Evolutionary conservation across 2,113 vertebrate species (phyloP).

Genomic region (Dolichotis patagonum): DNA sequence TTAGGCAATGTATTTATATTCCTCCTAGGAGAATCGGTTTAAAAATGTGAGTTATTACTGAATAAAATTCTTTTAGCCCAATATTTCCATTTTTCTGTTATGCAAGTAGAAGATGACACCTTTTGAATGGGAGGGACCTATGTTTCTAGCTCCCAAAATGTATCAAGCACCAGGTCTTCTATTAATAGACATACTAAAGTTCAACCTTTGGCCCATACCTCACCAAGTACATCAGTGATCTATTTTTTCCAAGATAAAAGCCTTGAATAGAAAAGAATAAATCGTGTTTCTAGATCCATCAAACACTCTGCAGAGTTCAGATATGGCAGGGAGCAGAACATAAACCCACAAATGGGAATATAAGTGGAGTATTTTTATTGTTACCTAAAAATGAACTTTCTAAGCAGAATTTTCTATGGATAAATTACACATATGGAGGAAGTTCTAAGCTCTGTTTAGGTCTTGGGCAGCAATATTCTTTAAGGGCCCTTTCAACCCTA

Average conservation of each 20-base stretch:
- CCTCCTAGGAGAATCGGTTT: not conserved
- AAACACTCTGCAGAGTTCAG: not conserved
- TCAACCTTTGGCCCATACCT: not conserved
- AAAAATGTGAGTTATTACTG: not conserved
- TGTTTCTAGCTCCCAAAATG: not conserved
- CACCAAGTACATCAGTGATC: not conserved
- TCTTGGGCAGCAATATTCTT: not conserved
- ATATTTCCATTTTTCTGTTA: not conserved
- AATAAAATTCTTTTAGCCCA: not conserved
- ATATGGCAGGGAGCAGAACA: not conserved
- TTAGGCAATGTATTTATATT: not conserved
- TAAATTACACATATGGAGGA: not conserved
- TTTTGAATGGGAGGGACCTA: not conserved
- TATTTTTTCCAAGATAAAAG: not conserved
- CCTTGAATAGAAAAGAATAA: not conserved
- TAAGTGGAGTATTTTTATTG: not conserved
- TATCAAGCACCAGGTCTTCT: not conserved
- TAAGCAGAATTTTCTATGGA: not conserved
- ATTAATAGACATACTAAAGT: not conserved
- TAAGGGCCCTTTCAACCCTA: not conserved
- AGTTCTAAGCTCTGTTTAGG: constrained; percentile 27
- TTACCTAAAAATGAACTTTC: not conserved
- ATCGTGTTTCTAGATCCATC: not conserved
- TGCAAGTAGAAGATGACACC: not conserved
- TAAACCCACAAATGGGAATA: not conserved